Evolutionary conservation across 2,797 vertebrate species (phyloP), one percentile per base, ranked within the genome.

Genomic region (Arrhamphus sclerolepis): DNA sequence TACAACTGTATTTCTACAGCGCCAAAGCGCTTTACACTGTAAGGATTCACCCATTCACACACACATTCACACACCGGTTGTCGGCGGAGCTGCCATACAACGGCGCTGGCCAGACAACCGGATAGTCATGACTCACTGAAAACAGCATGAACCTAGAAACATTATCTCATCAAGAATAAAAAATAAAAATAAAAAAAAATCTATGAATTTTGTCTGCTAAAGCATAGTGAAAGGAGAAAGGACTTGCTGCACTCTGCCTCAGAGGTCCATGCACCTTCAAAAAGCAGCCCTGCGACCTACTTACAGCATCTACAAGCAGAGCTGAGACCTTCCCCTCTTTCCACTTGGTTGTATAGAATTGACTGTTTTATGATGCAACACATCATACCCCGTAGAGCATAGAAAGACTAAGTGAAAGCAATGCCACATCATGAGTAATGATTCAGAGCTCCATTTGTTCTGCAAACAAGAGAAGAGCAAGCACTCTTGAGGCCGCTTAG

Each of bases 311-410:
- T 10, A 51, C 14, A 8, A 19, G 26, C 5, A 6, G 22, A 5
- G 24, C 16, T 13, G 2, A 49, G 8, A 10, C 1, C 28, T 31
- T 58, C 17, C 24, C 26, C 14, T 18, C n/a, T 42, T 1, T 22
- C 7, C 3, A 17, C 39, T 31, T 4, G 6, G 38, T 19, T 14
- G 19, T 54, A 29, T 42, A 59, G 56, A 48, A 17, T 42, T 67
- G 65, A 67, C 43, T 67, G 21, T 26, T 53, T 24, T 9, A 21
- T 57, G 18, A 21, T 10, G 19, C 13, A 13, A 24, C 18, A 19
- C 11, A 17, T 9, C 26, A 22, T 14, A n/a, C 19, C 17, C n/a
- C n/a, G 38, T 22, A 41, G 18, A 16, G 34, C 9, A 24, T 22
- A 54, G 38, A 63, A 22, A 20, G 60, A 26, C 31, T 18, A 0